These are phyloP conservation scores for Zosterops lateralis DNA, from an alignment of 2,113 vertebrate genomes.

Conservation along the genomic window DNA sequence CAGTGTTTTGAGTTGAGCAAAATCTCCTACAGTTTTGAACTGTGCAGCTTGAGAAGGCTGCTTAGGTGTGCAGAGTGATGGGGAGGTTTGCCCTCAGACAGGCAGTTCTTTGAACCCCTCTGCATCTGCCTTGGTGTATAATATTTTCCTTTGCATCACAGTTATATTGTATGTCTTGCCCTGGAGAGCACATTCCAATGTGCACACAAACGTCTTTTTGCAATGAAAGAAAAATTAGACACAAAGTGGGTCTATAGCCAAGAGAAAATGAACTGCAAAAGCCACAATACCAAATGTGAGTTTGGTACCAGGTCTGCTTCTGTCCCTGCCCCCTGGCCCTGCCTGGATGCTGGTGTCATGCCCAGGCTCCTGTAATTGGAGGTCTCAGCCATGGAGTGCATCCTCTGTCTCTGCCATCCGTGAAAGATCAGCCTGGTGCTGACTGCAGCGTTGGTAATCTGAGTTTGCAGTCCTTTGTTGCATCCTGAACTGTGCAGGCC, in stretches of 20 bases:
- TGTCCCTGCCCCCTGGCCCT: not conserved
- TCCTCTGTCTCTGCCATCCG: not conserved
- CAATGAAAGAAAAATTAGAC: not conserved
- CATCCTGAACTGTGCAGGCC: not conserved
- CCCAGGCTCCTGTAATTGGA: not conserved
- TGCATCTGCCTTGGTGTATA: not conserved
- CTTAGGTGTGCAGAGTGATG: not conserved
- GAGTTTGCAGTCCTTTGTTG: not conserved
- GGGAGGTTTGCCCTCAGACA: not conserved
- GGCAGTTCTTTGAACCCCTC: not conserved
- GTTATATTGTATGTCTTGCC: not conserved
- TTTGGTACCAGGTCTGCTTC: not conserved
- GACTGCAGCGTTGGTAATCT: not conserved
- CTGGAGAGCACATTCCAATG: not conserved
- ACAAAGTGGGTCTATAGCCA: not conserved
- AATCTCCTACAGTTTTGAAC: not conserved
- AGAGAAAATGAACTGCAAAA: not conserved
- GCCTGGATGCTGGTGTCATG: not conserved
- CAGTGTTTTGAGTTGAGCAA: not conserved
- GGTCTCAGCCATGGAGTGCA: not conserved
- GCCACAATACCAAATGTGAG: not conserved
- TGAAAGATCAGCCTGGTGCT: not conserved
- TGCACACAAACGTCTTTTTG: not conserved
- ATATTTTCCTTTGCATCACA: not conserved
- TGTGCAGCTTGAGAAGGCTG: not conserved